phyloP scores from a whole-genome alignment of 1,140 invertebrate species.

The Magallana gigas region DNA sequence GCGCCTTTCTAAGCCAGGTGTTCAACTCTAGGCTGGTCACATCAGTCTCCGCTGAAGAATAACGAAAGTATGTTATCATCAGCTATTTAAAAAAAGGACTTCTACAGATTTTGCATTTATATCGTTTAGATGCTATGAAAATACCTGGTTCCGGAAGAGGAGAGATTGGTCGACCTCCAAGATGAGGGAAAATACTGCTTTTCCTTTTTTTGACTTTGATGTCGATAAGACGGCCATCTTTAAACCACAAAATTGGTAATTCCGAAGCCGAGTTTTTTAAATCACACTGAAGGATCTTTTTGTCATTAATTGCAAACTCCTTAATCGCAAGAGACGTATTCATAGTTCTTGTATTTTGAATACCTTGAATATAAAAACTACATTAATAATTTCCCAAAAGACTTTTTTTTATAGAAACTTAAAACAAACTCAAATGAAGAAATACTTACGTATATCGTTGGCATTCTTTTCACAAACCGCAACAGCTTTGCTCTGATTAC shows the following conservation, averaged over 20 bases:
- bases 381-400: too few species aligned
- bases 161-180: slow-evolving; percentile 29
- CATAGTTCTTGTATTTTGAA: not conserved
- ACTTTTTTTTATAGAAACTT: not conserved
- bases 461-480: slow-evolving; percentile 38
- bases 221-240: slow-evolving; percentile 51
- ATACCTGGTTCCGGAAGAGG: slow-evolving; percentile 39
- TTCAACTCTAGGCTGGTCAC: slow-evolving; percentile 40
- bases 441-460: not conserved
- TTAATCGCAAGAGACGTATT: not conserved
- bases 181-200: slow-evolving; percentile 29
- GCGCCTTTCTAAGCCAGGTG: slow-evolving; percentile 26
- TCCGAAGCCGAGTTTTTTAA: slow-evolving; percentile 30
- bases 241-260: slow-evolving; percentile 56
- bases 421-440: not conserved
- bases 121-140: not conserved
- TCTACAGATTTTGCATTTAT: not conserved
- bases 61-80: not conserved
- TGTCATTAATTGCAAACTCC: not conserved
- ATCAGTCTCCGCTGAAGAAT: slow-evolving; percentile 36
- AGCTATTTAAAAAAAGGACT: not conserved
- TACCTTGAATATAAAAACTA: not conserved
- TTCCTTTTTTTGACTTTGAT: slow-evolving; percentile 44
- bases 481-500: slow-evolving; percentile 30
- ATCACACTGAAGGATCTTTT: slow-evolving; percentile 42